Conservation (phyloP, 2,797 vertebrate species). For the Chromis chromis region DNA sequence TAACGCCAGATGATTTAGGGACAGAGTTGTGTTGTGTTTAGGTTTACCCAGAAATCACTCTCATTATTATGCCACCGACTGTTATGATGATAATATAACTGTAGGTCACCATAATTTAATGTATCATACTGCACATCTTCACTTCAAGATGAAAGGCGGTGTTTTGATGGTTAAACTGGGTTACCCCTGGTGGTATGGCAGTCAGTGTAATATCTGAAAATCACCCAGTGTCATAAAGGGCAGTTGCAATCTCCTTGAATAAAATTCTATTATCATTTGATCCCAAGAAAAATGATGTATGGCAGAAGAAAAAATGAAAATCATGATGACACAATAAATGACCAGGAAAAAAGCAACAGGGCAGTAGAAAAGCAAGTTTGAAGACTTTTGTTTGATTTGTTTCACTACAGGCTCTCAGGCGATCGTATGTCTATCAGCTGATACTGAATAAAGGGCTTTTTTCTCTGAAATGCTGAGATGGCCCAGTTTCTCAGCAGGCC, state of each 20-base stretch:
- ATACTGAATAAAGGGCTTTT: neutral
- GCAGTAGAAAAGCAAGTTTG: neutral
- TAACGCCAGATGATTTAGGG: neutral
- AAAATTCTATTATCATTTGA: neutral
- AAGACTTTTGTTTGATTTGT: neutral
- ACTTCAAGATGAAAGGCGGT: neutral
- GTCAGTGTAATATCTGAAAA: neutral
- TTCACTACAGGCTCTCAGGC: neutral
- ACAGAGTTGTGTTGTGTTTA: neutral
- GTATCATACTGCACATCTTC: neutral
- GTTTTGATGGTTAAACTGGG: neutral
- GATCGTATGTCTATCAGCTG: neutral
- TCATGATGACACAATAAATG: neutral
- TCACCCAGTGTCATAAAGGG: neutral
- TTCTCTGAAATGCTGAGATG: constrained; percentile 5
- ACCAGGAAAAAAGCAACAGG: neutral
- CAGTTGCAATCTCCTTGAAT: neutral
- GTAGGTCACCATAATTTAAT: neutral
- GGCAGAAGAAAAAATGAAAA: no score
- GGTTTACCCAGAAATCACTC: neutral
- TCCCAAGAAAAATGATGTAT: neutral
- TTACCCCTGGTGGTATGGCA: neutral
- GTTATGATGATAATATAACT: neutral
- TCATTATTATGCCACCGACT: neutral
- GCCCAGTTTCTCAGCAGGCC: neutral